These are phyloP conservation scores for Phenganax subtilis DNA, from an alignment of 92 coral and sea anemone genomes.

Conservation along the genomic window DNA sequence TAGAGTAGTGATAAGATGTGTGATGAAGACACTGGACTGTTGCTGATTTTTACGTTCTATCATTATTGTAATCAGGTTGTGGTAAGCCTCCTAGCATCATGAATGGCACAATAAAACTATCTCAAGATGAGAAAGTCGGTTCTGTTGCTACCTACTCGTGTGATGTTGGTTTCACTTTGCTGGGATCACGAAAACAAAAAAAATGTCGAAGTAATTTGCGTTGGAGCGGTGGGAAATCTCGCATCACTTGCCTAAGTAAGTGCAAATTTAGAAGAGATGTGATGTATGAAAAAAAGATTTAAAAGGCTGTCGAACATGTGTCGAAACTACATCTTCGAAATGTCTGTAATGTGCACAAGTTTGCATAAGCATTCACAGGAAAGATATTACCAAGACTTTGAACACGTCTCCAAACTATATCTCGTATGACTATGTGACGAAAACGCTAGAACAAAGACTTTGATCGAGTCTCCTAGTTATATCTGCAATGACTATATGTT, in stretches of 20 bases:
- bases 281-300: too few relatives aligned
- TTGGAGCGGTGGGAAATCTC: slow-evolving; percentile 45
- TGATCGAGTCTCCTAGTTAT: too few relatives aligned
- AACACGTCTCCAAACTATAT: too few relatives aligned
- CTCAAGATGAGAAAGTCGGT: background rate
- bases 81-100: background rate
- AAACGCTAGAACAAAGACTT: background rate
- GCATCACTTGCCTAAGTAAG: slow-evolving; percentile 19
- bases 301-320: too few relatives aligned
- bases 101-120: background rate
- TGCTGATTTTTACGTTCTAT: background rate
- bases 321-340: too few relatives aligned
- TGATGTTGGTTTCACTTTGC: slow-evolving; percentile 54
- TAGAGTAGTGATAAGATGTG: too few relatives aligned
- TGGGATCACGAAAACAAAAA: slow-evolving; percentile 36
- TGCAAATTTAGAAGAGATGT: background rate
- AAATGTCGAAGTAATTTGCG: slow-evolving; percentile 50
- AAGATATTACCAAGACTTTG: too few relatives aligned
- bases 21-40: background rate
- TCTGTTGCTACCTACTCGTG: slow-evolving; percentile 53
- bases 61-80: background rate
- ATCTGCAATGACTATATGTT: background rate
- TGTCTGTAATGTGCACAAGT: too few relatives aligned
- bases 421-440: too few relatives aligned
- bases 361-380: too few relatives aligned